phyloP scores from a whole-genome alignment of 2,113 vertebrate species.

The Chaenogobius annularis region DNA sequence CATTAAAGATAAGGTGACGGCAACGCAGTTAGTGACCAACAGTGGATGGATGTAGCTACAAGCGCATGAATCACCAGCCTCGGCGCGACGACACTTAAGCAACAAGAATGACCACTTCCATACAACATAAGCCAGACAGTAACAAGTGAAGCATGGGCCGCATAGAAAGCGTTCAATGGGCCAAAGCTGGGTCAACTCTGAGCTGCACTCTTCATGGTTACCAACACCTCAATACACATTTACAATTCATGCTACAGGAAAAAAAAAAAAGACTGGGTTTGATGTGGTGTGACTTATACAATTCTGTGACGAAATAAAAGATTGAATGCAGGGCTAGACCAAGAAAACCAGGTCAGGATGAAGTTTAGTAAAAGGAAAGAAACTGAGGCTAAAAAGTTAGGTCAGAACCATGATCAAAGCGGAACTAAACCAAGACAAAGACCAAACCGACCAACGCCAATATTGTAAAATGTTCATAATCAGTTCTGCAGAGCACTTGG shows the following conservation, averaged over 20 bases:
- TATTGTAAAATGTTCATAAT: no score
- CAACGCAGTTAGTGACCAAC: no score
- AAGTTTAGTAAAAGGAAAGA: no score
- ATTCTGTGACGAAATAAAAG: no score
- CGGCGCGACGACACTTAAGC: conserved; percentile 20
- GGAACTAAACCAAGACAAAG: no score
- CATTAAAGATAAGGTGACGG: no score
- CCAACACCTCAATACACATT: neutral
- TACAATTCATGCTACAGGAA: neutral
- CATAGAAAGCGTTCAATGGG: neutral
- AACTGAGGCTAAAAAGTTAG: no score
- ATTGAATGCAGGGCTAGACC: neutral
- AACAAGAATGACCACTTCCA: conserved; percentile 8
- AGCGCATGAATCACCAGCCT: conserved; percentile 31
- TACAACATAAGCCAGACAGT: neutral
- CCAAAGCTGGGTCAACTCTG: neutral
- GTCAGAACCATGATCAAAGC: no score
- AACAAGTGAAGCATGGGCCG: neutral
- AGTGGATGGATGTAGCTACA: conserved; percentile 8
- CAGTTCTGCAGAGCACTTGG: no score
- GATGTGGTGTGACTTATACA: neutral
- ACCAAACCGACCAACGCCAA: no score
- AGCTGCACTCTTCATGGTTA: no score
- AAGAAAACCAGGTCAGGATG: neutral
- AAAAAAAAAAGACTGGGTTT: neutral